phyloP scores from a whole-genome alignment of 2,797 vertebrate genomes.

The Pseudomugil tenellus region DNA sequence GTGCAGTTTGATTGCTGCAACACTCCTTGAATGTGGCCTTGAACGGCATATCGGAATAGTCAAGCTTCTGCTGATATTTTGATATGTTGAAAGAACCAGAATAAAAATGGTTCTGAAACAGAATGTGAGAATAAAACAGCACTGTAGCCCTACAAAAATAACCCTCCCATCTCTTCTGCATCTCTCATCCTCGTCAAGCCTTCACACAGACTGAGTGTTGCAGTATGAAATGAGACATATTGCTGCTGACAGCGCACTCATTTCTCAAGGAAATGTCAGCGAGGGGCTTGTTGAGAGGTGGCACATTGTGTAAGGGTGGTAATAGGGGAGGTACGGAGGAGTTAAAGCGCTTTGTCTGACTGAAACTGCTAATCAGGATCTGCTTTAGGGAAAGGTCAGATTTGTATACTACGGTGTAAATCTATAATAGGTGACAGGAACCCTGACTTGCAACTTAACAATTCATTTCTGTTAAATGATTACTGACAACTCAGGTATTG shows the following conservation, averaged over 20 bases:
- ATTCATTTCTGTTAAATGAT: no score
- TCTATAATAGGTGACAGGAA: slow-evolving; percentile 23
- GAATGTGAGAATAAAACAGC: slow-evolving; percentile 68
- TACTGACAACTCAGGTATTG: no score
- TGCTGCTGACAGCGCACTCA: slow-evolving; percentile 68
- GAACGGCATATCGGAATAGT: slow-evolving; percentile 55
- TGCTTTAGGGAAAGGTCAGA: slow-evolving; percentile 70
- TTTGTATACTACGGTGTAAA: slow-evolving; percentile 67
- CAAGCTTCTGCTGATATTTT: slow-evolving; percentile 40
- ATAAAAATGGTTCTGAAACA: slow-evolving; percentile 64
- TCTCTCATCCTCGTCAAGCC: slow-evolving; percentile 38
- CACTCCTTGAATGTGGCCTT: slow-evolving; percentile 46
- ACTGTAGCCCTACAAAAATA: slow-evolving; percentile 19
- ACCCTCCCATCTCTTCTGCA: slow-evolving; percentile 27
- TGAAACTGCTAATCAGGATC: slow-evolving; percentile 68
- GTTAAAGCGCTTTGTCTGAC: slow-evolving; percentile 63
- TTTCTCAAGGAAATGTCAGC: slow-evolving; percentile 75
- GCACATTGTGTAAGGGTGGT: slow-evolving; percentile 13
- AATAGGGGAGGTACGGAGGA: slow-evolving; percentile 15
- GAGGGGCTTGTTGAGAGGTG: slow-evolving; percentile 61
- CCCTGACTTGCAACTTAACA: slow-evolving; percentile 13
- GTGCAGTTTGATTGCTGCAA: slow-evolving; percentile 60
- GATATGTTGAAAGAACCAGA: slow-evolving; percentile 21
- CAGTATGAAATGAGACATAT: slow-evolving; percentile 69
- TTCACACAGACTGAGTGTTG: slow-evolving; percentile 50